These are phyloP conservation scores for Acrocyrtus sp. DNA, from an alignment of 2,888 invertebrate species.

Conservation along the genomic window DNA sequence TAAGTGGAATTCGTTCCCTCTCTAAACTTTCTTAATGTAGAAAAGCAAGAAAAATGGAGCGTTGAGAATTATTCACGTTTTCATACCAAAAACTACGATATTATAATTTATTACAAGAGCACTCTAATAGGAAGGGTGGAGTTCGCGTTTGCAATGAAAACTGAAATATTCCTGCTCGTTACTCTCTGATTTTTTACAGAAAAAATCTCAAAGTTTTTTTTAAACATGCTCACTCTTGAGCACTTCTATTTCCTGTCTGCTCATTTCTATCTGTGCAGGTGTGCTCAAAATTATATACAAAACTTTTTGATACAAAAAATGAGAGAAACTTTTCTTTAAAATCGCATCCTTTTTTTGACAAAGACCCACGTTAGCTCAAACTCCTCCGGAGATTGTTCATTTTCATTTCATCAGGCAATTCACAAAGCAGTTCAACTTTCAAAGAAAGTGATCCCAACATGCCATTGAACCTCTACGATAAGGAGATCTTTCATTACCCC, in stretches of 20 bases:
- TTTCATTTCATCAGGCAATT: background rate
- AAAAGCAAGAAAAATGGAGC: slow-evolving; percentile 11
- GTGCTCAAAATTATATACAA: background rate
- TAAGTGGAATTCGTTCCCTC: too few relatives aligned
- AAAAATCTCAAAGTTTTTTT: background rate
- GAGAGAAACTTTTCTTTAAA: background rate
- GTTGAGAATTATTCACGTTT: slow-evolving; percentile 14
- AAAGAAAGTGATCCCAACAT: too few relatives aligned
- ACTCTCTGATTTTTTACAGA: background rate
- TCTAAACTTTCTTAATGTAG: too few relatives aligned
- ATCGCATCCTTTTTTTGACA: slow-evolving; percentile 4
- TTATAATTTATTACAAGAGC: slow-evolving; percentile 9
- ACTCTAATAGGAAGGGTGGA: background rate
- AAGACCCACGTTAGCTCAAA: slow-evolving; percentile 27
- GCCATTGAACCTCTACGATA: slow-evolving; percentile 29
- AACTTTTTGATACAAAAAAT: too few relatives aligned
- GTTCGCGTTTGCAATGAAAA: background rate
- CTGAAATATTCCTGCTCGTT: background rate
- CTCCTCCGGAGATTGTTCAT: background rate
- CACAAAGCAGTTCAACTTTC: background rate
- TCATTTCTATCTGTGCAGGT: background rate
- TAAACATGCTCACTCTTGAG: background rate
- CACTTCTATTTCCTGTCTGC: background rate
- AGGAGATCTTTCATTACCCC: background rate
- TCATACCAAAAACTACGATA: background rate